Evolutionary conservation across 1,140 invertebrate species (phyloP).

Genomic region (Lepidurus arcticus): DNA sequence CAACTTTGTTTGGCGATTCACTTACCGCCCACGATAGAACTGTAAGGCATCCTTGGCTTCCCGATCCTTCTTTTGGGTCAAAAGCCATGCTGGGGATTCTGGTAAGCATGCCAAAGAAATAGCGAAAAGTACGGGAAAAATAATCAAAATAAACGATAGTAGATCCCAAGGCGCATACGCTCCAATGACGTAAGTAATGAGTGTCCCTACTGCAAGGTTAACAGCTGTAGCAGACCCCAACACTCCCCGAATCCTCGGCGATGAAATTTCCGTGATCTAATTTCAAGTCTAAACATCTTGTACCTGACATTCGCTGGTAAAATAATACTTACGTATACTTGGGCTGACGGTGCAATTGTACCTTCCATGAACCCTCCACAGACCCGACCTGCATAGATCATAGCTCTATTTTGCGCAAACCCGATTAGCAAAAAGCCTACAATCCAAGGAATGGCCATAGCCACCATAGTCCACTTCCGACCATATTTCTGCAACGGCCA

Average conservation of each 20-base stretch:
- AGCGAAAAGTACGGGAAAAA: constrained; percentile 57
- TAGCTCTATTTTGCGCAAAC: background rate
- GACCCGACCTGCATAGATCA: constrained; percentile 50
- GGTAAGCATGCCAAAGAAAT: constrained; percentile 48
- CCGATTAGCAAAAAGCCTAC: constrained; percentile 44
- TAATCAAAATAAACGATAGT: constrained; percentile 58
- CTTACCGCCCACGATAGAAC: constrained; percentile 42
- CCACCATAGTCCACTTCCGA: constrained; percentile 43
- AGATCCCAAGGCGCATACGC: constrained; percentile 59
- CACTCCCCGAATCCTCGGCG: constrained; percentile 61
- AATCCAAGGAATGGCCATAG: constrained; percentile 43
- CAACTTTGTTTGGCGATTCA: background rate
- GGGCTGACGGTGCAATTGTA: constrained; percentile 53
- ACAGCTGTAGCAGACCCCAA: constrained; percentile 75
- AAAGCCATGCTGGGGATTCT: constrained; percentile 13
- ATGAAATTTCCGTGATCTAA: constrained; percentile 60
- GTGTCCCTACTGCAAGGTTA: constrained; percentile 66
- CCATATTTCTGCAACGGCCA: constrained; percentile 45
- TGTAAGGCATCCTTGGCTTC: constrained; percentile 45
- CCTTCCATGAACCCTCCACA: constrained; percentile 49
- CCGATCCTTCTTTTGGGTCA: constrained; percentile 39
- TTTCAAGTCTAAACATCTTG: constrained; percentile 38
- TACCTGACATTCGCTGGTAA: background rate
- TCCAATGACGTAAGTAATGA: constrained; percentile 50
- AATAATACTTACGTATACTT: constrained; percentile 54